A percentile compares a stretch with the other conserved stretches of the same genome.
phyloP scores from a whole-genome alignment of 2,113 vertebrate species.

The Tylochromis polylepis region DNA sequence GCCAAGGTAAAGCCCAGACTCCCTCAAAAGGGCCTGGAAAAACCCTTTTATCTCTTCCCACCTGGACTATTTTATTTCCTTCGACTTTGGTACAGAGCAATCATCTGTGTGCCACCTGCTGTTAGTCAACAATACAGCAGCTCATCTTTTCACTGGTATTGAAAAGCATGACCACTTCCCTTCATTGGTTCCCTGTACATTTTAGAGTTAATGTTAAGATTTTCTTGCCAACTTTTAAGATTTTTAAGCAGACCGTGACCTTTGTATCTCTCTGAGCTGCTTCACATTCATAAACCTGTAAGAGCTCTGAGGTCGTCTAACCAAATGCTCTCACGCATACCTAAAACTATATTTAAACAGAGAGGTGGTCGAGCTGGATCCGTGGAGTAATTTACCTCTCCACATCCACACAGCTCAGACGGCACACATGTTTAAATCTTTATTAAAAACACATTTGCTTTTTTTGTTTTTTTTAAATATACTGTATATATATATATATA shows the following conservation, averaged over 20 bases:
- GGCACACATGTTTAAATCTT: neutral
- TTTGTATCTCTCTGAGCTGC: neutral
- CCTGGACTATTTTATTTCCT: neutral
- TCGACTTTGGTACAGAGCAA: neutral
- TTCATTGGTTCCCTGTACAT: neutral
- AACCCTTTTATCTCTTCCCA: neutral
- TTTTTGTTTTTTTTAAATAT: too few relatives aligned
- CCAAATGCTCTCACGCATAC: neutral
- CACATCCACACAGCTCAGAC: neutral
- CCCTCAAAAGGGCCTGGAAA: neutral
- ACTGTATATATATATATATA: too few relatives aligned
- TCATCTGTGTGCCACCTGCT: neutral
- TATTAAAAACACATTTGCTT: neutral
- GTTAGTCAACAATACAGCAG: neutral
- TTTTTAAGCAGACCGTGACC: neutral
- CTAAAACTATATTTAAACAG: neutral
- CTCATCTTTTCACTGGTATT: neutral
- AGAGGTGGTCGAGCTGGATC: neutral
- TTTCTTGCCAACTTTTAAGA: neutral
- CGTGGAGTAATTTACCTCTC: neutral
- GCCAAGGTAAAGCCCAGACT: neutral
- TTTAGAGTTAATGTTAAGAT: neutral
- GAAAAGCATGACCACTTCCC: neutral
- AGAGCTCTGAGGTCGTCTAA: neutral
- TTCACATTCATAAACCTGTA: neutral